Percentiles rank a stretch among this genome's conserved stretches.
Conservation (phyloP, 2,888 invertebrate species). For the Carpatolechia fugitivella region DNA sequence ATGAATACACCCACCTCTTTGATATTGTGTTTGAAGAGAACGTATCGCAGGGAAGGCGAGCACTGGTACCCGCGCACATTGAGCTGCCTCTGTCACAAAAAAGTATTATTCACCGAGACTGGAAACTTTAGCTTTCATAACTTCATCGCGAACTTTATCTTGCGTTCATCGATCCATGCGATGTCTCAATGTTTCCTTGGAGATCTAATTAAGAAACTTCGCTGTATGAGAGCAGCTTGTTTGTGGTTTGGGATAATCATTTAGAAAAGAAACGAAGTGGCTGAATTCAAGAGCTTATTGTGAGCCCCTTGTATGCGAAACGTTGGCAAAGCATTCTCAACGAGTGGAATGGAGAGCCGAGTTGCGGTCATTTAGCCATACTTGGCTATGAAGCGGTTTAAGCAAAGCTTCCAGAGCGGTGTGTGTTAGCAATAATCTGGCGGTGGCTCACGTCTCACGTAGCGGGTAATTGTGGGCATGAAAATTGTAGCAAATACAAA, state of each 20-base stretch:
- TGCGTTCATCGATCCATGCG: constrained; percentile 19
- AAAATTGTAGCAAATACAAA: constrained; percentile 11
- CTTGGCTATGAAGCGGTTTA: constrained; percentile 29
- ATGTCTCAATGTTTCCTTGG: constrained; percentile 22
- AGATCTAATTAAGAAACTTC: constrained; percentile 23
- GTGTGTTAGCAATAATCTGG: constrained; percentile 31
- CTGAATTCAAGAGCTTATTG: not conserved
- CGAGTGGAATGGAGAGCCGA: constrained; percentile 26
- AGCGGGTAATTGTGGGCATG: constrained; percentile 17
- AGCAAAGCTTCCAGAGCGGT: constrained; percentile 30
- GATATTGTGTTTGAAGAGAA: constrained; percentile 93
- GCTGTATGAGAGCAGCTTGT: constrained; percentile 5
- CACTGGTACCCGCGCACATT: constrained; percentile 93
- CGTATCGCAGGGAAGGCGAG: constrained; percentile 91
- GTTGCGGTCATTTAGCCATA: constrained; percentile 30
- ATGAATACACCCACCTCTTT: constrained; percentile 82
- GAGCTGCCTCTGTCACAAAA: constrained; percentile 86
- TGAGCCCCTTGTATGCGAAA: constrained; percentile 14
- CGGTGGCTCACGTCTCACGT: constrained; percentile 17
- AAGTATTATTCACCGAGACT: constrained; percentile 28
- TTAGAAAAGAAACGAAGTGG: not conserved
- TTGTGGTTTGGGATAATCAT: not conserved
- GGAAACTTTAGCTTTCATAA: constrained; percentile 26
- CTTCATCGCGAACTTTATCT: constrained; percentile 24
- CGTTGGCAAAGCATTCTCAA: constrained; percentile 30